Conservation (phyloP, 2,113 vertebrate species). For the Vanacampus margaritifer region DNA sequence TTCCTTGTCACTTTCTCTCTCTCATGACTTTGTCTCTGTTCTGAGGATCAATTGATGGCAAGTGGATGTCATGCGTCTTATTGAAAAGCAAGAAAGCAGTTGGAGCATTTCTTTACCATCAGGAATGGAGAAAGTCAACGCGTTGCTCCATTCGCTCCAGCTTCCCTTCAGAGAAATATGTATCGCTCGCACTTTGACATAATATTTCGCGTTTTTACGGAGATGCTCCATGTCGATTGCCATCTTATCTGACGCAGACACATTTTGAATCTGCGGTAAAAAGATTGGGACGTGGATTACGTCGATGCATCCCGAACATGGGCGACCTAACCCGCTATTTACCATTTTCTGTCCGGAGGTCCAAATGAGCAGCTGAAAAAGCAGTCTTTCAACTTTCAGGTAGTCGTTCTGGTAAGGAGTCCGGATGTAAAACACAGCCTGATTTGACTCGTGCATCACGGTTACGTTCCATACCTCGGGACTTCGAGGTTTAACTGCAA, state of each 20-base stretch:
- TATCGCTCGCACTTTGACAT: constrained; percentile 5
- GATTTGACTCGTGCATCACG: neutral
- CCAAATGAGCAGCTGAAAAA: constrained; percentile 6
- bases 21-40: neutral
- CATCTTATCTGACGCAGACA: neutral
- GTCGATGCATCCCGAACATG: neutral
- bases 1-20: neutral
- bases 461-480: neutral
- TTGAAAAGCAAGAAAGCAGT: too few relatives aligned
- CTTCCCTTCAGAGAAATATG: neutral
- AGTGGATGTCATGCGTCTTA: neutral
- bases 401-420: constrained; percentile 2
- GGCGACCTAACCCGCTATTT: neutral
- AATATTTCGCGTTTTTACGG: neutral
- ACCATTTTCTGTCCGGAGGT: neutral
- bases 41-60: neutral
- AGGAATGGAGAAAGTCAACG: neutral
- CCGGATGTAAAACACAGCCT: constrained; percentile 6
- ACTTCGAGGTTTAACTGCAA: constrained; percentile 7
- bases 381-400: constrained; percentile 1
- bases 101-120: neutral
- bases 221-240: neutral
- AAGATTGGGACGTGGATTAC: neutral
- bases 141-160: constrained; percentile 5
- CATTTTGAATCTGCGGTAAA: neutral